A percentile compares a stretch with the other conserved stretches of the same genome.
Conservation (phyloP, 2,113 vertebrate species). For the Ahaetulla prasina region DNA sequence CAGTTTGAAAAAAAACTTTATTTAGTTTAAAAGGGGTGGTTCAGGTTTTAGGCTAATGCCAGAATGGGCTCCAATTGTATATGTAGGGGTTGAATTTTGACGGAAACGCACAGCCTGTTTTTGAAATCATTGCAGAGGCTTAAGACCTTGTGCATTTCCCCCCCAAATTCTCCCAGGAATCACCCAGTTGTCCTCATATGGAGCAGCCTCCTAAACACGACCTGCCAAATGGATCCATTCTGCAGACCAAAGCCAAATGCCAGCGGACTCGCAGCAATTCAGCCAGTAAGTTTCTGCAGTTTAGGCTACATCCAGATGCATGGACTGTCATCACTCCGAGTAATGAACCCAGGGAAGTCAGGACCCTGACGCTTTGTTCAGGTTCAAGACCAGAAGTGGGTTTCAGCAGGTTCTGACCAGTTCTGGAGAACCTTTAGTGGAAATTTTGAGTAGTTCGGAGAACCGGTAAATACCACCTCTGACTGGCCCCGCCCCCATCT, state of each 20-base stretch:
- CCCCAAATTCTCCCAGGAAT: slow-evolving; percentile 65
- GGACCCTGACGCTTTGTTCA: no score
- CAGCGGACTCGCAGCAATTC: slow-evolving; percentile 81
- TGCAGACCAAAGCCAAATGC: slow-evolving; percentile 60
- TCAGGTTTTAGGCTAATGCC: neutral
- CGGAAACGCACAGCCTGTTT: neutral
- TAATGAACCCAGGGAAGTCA: no score
- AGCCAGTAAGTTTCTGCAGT: slow-evolving; percentile 74
- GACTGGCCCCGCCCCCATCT: no score
- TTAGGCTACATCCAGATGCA: neutral
- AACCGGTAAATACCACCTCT: no score
- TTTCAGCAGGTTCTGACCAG: no score
- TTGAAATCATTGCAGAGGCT: neutral
- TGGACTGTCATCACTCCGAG: no score
- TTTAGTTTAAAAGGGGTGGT: neutral
- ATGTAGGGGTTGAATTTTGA: neutral
- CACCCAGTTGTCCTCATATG: slow-evolving; percentile 54
- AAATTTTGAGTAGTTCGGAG: no score
- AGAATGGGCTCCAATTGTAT: neutral
- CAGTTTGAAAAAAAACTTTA: neutral
- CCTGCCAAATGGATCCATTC: slow-evolving; percentile 53
- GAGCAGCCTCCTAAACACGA: slow-evolving; percentile 66
- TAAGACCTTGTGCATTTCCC: neutral
- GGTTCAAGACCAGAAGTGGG: no score
- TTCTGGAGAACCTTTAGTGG: no score